These are phyloP conservation scores for Halichondria panicea DNA, from an alignment of 37 sponge, comb jelly and placozoan genomes.

Conservation along the genomic window DNA sequence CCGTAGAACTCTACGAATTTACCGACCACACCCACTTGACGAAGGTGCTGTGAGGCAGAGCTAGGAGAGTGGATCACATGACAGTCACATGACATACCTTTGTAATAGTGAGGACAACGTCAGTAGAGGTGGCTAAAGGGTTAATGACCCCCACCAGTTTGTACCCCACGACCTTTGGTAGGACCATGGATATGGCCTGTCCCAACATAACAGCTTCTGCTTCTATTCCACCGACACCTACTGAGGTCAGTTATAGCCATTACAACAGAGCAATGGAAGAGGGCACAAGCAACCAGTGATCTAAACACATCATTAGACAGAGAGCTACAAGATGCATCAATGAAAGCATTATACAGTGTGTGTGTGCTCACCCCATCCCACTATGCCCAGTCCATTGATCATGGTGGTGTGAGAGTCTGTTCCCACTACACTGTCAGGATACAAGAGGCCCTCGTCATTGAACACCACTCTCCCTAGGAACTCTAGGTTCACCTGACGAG, in stretches of 20 bases:
- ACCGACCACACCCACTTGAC: constrained; percentile 85
- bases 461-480: constrained; percentile 90
- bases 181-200: constrained; percentile 86
- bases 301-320: too few species aligned
- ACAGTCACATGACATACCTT: constrained; percentile 49
- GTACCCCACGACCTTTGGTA: constrained; percentile 94
- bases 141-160: constrained; percentile 66
- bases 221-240: constrained; percentile 95
- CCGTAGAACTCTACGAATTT: constrained; percentile 96
- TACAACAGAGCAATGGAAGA: neutral
- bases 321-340: too few species aligned
- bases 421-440: constrained; percentile 94
- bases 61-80: neutral
- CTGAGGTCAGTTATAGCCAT: neutral
- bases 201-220: constrained; percentile 94
- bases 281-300: too few species aligned
- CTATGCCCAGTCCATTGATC: constrained; percentile 93
- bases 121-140: constrained; percentile 80
- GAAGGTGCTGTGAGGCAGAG: constrained; percentile 57
- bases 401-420: constrained; percentile 94
- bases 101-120: constrained; percentile 91
- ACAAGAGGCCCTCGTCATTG: constrained; percentile 61
- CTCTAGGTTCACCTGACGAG: constrained; percentile 84
- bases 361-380: constrained; percentile 84
- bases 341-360: too few species aligned